Evolutionary conservation across 2,113 vertebrate species (phyloP).

Genomic region (Lagopus leucura): DNA sequence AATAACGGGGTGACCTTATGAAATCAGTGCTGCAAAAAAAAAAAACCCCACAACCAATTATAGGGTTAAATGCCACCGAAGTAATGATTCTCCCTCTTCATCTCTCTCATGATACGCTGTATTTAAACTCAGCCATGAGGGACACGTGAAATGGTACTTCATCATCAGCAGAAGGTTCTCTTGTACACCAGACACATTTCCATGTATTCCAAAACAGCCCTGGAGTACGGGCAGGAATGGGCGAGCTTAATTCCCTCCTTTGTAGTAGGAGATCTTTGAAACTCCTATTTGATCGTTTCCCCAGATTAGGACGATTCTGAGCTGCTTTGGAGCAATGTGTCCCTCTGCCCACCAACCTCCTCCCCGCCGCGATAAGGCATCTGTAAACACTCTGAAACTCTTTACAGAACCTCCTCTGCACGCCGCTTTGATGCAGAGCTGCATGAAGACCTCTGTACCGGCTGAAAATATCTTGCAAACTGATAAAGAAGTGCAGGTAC

Average conservation of each 20-base stretch:
- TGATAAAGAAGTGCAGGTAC: constrained; percentile 77
- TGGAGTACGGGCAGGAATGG: constrained; percentile 22
- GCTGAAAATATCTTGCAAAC: constrained; percentile 75
- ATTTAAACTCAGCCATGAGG: constrained; percentile 12
- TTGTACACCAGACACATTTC: neutral
- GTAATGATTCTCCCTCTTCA: constrained; percentile 9
- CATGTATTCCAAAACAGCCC: constrained; percentile 40
- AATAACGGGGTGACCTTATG: constrained; percentile 52
- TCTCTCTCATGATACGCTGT: neutral
- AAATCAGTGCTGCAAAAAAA: constrained; percentile 29
- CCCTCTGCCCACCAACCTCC: constrained; percentile 26
- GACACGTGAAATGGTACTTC: constrained; percentile 44
- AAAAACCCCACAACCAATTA: constrained; percentile 6
- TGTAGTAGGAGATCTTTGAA: constrained; percentile 74
- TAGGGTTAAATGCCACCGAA: constrained; percentile 37
- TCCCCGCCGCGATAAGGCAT: constrained; percentile 73
- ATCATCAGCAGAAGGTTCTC: constrained; percentile 31
- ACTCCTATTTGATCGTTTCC: constrained; percentile 66
- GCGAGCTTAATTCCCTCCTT: constrained; percentile 69
- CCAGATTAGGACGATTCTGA: constrained; percentile 63
- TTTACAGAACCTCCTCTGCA: constrained; percentile 56
- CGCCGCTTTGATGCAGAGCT: constrained; percentile 77
- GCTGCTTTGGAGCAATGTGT: constrained; percentile 60
- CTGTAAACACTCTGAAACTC: constrained; percentile 77
- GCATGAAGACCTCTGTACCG: constrained; percentile 68